These are phyloP conservation scores for Phacellophora camtschatica DNA, from an alignment of 30 jellyfish, hydroid and myxozoan species.

Conservation along the genomic window DNA sequence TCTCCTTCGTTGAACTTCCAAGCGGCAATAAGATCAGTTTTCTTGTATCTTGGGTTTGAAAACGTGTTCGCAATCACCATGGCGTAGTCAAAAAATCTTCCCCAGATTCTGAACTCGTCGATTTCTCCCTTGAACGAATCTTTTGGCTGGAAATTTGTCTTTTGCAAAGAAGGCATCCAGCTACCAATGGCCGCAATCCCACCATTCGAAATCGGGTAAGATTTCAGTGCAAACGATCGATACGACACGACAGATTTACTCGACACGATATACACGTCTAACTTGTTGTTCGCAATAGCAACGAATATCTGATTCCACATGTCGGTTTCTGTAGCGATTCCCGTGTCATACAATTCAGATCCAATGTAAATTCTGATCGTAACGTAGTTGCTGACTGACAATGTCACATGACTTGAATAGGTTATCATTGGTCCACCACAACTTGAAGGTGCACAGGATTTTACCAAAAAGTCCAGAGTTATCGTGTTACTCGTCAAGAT, in stretches of 20 bases:
- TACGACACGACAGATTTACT: constrained; percentile 25
- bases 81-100: constrained; percentile 25
- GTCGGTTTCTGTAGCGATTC: constrained; percentile 18
- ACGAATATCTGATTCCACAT: constrained; percentile 54
- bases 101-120: constrained; percentile 56
- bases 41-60: constrained; percentile 27
- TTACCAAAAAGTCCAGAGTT: constrained; percentile 46
- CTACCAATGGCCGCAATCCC: constrained; percentile 60
- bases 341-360: constrained; percentile 33
- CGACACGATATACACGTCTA: constrained; percentile 26
- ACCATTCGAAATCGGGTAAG: constrained; percentile 34
- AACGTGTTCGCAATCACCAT: constrained; percentile 1
- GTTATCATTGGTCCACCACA: constrained; percentile 65
- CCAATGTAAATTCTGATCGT: constrained; percentile 22
- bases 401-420: constrained; percentile 18
- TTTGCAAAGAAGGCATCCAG: constrained; percentile 44
- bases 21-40: constrained; percentile 40
- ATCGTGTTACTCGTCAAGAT: constrained; percentile 19
- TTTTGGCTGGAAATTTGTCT: constrained; percentile 27
- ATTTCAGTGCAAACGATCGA: not conserved
- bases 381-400: constrained; percentile 42
- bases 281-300: constrained; percentile 7
- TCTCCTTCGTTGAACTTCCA: constrained; percentile 60
- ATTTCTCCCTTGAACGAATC: constrained; percentile 51
- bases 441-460: constrained; percentile 15